Conservation (phyloP, 2,888 invertebrate genomes). For the Apodemia zela region DNA sequence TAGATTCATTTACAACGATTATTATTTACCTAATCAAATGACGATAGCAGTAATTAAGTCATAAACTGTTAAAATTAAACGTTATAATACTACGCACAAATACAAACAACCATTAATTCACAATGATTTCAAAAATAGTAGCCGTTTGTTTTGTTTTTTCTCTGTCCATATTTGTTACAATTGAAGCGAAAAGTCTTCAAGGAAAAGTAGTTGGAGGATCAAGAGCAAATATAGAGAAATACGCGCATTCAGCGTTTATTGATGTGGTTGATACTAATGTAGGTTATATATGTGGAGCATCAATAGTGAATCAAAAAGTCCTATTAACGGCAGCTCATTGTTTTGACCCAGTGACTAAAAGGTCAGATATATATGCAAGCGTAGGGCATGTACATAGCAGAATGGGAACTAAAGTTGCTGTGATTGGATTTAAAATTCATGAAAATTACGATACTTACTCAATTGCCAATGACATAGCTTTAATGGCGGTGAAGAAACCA, state of each 20-base stretch:
- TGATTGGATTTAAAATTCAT: constrained; percentile 2
- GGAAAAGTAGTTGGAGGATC: neutral
- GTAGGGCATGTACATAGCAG: neutral
- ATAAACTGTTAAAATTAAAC: neutral
- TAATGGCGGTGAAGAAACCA: neutral
- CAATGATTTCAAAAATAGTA: neutral
- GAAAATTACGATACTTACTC: neutral
- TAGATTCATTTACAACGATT: neutral
- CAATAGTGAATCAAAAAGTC: constrained; percentile 31
- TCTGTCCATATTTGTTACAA: neutral
- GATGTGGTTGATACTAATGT: neutral
- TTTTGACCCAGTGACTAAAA: constrained; percentile 27
- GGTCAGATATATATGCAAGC: neutral
- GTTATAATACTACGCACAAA: neutral
- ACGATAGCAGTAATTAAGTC: neutral
- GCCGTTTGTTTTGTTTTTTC: neutral
- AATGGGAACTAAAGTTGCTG: neutral
- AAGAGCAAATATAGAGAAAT: neutral
- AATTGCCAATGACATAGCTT: neutral
- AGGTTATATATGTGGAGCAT: constrained; percentile 30
- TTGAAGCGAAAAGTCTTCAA: neutral
- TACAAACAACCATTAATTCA: neutral
- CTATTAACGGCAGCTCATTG: constrained; percentile 37
- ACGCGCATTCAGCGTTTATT: neutral
- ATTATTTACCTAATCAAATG: constrained; percentile 1